Base-by-base conservation (phyloP, 2,888 invertebrate species). In the Hyalella azteca region DNA sequence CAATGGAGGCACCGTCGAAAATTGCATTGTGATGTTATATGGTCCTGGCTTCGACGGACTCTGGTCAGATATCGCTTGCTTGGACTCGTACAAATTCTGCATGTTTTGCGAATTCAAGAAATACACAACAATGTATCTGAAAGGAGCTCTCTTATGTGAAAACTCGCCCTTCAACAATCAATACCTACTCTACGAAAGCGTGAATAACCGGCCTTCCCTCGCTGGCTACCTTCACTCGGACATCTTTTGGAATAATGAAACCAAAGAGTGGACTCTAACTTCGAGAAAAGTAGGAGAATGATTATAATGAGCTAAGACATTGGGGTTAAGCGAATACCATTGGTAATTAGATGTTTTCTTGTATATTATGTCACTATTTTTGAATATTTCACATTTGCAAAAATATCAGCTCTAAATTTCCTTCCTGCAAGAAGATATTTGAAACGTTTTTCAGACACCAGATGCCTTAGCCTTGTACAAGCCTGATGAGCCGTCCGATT, bases 11-110 rank as follows among this genome's bases (percentile, higher is more conserved):
- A 79, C 41, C 9, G 75, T 50, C 13, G 81, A 83, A 73, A 83
- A 83, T 73, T 83, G 83, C 50, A 29, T 83, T 0, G 83, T 83
- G 22, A 83, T 83, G 83, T 73, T 80, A 13, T 73, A 78, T 39
- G 83, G 75, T 1, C n/a, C n/a, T 26, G n/a, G n/a, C n/a, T 79
- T 78, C 48, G 59, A 80, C 1, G 79, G 77, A 2, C 40, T 32
- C 1, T 83, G 83, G 83, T 83, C 83, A 1, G 83, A 83, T 40
- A 81, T 83, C 9, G 81, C 81, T 11, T 83, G 83, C 73, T 50
- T 80, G 3, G 77, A 81, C 26, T 32, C 80, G 5, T 80, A 83
- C 49, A 41, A 40, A 41, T 83, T 80, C 78, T 83, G 83, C 66
- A 78, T 79, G 19, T 19, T 81, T 26, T 83, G 83, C 36, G 80